Percentiles rank a stretch among this genome's conserved stretches.
These are phyloP conservation scores for Bombycilla garrulus DNA, from an alignment of 2,113 vertebrate species.

Conservation along the genomic window DNA sequence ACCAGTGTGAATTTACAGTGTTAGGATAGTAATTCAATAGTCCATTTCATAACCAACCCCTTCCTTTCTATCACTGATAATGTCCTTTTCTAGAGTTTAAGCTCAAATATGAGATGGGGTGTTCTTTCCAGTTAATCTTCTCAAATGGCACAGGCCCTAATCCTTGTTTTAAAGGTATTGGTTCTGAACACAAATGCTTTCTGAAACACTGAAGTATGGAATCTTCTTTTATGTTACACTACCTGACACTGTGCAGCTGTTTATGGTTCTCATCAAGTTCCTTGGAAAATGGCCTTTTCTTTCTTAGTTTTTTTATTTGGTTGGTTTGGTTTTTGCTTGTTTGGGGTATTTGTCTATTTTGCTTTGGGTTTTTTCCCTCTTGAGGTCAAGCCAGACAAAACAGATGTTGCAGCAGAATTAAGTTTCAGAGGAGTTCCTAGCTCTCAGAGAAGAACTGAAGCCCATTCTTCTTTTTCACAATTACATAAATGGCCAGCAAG, in stretches of 20 bases:
- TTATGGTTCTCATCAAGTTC: background rate
- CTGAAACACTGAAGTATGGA: background rate
- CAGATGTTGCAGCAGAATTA: background rate
- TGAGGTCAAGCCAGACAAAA: background rate
- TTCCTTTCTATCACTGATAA: background rate
- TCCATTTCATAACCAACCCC: background rate
- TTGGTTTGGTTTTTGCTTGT: background rate
- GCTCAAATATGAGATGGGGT: background rate
- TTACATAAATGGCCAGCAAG: background rate
- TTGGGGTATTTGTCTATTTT: background rate
- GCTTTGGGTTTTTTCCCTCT: background rate
- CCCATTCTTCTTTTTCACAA: background rate
- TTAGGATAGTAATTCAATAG: background rate
- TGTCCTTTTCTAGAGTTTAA: background rate
- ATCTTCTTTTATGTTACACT: background rate
- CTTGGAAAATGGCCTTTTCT: background rate
- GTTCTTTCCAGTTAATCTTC: background rate
- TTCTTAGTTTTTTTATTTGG: background rate
- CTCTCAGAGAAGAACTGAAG: background rate
- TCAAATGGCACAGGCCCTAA: background rate
- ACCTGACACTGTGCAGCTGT: background rate
- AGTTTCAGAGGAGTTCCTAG: background rate
- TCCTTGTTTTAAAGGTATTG: background rate
- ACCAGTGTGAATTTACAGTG: background rate
- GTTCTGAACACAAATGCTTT: background rate